Percentiles rank a stretch among this genome's conserved stretches.
Conservation (phyloP, 2,797 vertebrate genomes). For the Sibirionetta formosa region DNA sequence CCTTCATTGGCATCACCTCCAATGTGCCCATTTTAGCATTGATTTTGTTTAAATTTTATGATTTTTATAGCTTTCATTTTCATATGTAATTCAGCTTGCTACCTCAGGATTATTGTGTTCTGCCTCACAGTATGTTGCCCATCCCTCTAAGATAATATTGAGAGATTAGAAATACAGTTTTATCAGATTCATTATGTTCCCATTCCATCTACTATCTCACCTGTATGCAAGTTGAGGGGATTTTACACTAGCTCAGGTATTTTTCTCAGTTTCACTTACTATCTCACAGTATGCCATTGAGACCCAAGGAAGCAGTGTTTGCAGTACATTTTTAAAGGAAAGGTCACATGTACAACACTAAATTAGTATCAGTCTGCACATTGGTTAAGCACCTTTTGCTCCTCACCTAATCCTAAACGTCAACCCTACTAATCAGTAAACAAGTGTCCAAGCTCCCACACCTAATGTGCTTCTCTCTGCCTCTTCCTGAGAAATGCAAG, state of each 20-base stretch:
- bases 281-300: background rate
- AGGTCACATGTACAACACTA: background rate
- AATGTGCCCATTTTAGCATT: rapidly evolving
- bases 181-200: background rate
- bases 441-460: background rate
- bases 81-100: background rate
- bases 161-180: background rate
- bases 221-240: background rate
- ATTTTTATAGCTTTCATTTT: background rate
- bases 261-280: background rate
- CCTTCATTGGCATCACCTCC: background rate
- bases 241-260: background rate
- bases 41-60: background rate
- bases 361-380: background rate
- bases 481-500: background rate
- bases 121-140: background rate
- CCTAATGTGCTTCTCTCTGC: background rate
- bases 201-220: background rate
- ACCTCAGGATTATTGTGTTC: background rate
- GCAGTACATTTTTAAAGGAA: slow-evolving; percentile 6
- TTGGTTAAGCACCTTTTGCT: background rate
- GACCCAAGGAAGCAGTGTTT: background rate
- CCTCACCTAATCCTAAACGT: background rate
- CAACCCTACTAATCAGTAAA: background rate
- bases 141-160: background rate